Percentiles rank a stretch among this genome's conserved stretches.
phyloP scores from a whole-genome alignment of 2,797 vertebrate genomes.

The Chloroceryle inda region DNA sequence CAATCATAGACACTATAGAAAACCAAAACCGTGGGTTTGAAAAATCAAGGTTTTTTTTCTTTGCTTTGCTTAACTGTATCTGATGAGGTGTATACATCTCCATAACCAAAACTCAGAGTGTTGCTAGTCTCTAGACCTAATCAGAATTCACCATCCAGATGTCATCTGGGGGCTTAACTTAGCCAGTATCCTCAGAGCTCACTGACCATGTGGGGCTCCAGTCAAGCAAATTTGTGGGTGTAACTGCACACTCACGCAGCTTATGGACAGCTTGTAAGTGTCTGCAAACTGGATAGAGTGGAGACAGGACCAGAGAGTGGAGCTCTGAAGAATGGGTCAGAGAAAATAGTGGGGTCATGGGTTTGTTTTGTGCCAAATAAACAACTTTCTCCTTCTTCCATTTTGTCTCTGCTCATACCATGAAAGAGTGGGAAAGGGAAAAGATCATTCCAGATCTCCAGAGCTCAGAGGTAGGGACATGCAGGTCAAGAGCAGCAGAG shows the following conservation, averaged over 20 bases:
- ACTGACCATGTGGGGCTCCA: background rate
- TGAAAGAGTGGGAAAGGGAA: background rate
- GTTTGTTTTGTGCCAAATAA: background rate
- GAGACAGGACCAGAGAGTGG: background rate
- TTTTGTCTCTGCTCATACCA: background rate
- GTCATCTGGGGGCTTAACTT: background rate
- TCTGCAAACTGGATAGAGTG: background rate
- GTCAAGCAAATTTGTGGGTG: background rate
- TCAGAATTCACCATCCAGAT: background rate
- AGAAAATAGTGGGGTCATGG: background rate
- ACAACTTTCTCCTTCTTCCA: background rate
- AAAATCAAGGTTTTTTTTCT: background rate
- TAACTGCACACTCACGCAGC: background rate
- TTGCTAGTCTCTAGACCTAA: background rate
- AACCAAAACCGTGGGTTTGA: background rate
- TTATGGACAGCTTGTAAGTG: accelerated
- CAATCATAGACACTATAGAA: background rate
- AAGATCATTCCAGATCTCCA: background rate
- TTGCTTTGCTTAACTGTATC: background rate
- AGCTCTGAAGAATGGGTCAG: background rate
- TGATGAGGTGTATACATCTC: background rate
- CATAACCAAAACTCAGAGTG: background rate
- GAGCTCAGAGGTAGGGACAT: background rate
- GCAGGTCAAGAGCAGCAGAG: background rate
- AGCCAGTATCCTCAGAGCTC: background rate